Conservation (phyloP, 2,888 invertebrate species). For the Phaedon cochleariae region DNA sequence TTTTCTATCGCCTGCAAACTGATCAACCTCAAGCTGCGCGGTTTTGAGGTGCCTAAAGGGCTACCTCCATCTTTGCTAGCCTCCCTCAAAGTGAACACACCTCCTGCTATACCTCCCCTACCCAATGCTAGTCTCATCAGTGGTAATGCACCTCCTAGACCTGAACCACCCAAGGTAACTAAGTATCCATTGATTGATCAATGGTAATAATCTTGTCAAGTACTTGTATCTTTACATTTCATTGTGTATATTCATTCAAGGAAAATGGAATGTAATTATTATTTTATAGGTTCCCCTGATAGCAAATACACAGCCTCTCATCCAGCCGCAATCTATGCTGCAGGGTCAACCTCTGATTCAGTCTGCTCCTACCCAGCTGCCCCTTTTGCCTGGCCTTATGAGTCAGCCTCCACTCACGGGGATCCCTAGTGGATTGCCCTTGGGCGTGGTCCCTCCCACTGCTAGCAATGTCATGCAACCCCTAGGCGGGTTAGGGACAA, state of each 20-base stretch:
- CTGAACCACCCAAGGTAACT: conserved; percentile 54
- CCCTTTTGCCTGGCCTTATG: conserved; percentile 31
- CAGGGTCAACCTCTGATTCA: conserved; percentile 16
- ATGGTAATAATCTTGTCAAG: too few species aligned
- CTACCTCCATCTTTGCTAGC: conserved; percentile 81
- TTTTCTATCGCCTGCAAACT: conserved; percentile 97
- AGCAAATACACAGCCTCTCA: conserved; percentile 58
- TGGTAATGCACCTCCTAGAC: conserved; percentile 56
- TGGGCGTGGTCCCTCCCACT: conserved; percentile 39
- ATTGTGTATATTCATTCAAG: too few species aligned
- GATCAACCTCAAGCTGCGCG: conserved; percentile 91
- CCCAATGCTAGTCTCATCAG: conserved; percentile 51
- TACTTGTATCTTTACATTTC: too few species aligned
- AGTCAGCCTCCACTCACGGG: conserved; percentile 30
- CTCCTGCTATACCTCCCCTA: conserved; percentile 53
- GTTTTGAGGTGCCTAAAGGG: conserved; percentile 87
- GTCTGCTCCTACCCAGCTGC: conserved; percentile 23
- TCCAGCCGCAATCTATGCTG: conserved; percentile 36
- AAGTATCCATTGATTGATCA: too few species aligned
- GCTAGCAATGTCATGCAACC: conserved; percentile 37
- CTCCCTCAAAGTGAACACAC: conserved; percentile 68
- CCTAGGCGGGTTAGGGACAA: conserved; percentile 54
- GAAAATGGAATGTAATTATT: too few species aligned
- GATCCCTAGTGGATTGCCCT: conserved; percentile 23
- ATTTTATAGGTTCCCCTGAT: conserved; percentile 44